Evolutionary conservation across 2,113 vertebrate genomes (phyloP).

Genomic region (Aegypius monachus): DNA sequence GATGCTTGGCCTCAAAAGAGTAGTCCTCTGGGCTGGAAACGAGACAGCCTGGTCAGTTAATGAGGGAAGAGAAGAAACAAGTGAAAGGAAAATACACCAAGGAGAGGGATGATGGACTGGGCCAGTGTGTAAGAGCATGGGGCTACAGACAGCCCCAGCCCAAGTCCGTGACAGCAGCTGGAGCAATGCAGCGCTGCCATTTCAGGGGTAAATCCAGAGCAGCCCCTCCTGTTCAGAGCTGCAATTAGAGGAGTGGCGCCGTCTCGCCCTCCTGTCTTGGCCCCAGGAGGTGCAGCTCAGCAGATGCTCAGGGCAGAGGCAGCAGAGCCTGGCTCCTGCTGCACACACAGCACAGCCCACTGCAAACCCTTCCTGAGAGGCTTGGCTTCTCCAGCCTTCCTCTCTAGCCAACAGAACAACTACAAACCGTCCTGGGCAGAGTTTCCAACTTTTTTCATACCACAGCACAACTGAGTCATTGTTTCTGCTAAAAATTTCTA

Average conservation of each 20-base stretch:
- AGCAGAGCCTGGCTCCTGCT: neutral
- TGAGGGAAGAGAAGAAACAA: neutral
- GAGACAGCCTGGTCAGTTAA: neutral
- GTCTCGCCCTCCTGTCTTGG: neutral
- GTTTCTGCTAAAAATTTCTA: neutral
- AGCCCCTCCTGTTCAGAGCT: neutral
- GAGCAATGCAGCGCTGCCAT: neutral
- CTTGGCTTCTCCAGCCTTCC: neutral
- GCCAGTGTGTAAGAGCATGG: neutral
- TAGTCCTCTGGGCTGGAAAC: neutral
- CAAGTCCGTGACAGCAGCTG: neutral
- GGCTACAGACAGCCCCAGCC: neutral
- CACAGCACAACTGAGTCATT: neutral
- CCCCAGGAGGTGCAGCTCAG: neutral
- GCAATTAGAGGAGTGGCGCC: neutral
- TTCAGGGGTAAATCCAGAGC: neutral
- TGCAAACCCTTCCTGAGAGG: neutral
- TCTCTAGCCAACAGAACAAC: neutral
- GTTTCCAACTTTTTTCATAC: neutral
- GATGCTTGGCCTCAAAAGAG: neutral
- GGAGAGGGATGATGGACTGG: neutral
- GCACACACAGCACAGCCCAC: neutral
- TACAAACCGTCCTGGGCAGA: neutral
- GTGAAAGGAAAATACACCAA: neutral
- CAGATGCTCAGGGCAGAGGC: neutral